Percentiles rank a stretch among this genome's conserved stretches.
These are phyloP conservation scores for Chauna torquata DNA, from an alignment of 2,113 vertebrate genomes.

Conservation along the genomic window DNA sequence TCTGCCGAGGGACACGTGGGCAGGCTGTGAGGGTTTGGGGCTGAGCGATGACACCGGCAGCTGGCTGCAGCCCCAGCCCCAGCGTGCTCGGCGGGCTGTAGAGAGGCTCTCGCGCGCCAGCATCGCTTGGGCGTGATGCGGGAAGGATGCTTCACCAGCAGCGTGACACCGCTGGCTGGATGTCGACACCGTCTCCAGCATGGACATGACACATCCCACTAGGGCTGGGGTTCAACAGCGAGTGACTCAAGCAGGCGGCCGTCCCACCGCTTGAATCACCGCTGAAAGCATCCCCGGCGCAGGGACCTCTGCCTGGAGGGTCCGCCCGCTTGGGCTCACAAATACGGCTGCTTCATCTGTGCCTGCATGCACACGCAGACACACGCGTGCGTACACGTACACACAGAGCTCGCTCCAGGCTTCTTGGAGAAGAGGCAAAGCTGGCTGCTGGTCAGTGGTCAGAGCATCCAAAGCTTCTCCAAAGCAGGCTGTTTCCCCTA, in stretches of 20 bases:
- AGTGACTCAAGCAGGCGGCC: not conserved
- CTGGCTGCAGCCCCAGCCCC: not conserved
- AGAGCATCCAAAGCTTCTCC: not conserved
- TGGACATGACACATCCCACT: not conserved
- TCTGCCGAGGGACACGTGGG: not conserved
- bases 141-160: not conserved
- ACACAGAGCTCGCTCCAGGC: not conserved
- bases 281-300: not conserved
- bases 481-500: not conserved
- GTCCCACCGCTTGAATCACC: not conserved
- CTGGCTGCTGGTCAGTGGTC: not conserved
- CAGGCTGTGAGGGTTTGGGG: not conserved
- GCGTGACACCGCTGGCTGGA: not conserved
- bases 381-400: not conserved
- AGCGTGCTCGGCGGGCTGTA: not conserved
- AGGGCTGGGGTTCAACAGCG: not conserved
- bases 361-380: not conserved
- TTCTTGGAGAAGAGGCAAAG: not conserved
- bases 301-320: not conserved
- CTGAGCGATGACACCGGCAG: not conserved
- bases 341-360: not conserved
- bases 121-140: not conserved
- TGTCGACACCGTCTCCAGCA: not conserved
- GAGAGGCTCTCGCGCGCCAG: not conserved
- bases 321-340: not conserved